Conservation (phyloP, 2,113 vertebrate species). For the Lanius ludovicianus region DNA sequence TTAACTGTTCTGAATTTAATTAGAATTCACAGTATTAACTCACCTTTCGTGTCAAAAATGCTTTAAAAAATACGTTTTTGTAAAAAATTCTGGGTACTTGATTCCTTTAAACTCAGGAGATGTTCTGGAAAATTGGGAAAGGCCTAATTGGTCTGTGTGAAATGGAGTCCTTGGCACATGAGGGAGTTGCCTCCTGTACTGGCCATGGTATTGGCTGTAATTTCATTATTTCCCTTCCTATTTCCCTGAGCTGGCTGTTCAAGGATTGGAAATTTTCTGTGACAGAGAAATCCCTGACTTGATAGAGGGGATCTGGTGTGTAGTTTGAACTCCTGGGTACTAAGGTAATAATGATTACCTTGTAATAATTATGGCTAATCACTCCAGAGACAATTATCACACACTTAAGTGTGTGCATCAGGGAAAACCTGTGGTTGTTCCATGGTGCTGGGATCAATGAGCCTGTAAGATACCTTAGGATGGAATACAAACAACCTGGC, state of each 20-base stretch:
- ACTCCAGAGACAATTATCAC: background rate
- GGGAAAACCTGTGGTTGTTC: background rate
- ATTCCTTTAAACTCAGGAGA: background rate
- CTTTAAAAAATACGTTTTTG: background rate
- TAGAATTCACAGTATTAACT: background rate
- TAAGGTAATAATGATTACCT: background rate
- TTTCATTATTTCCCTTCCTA: background rate
- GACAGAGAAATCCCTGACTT: background rate
- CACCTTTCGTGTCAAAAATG: background rate
- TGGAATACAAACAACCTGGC: background rate
- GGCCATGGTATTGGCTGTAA: rapidly evolving
- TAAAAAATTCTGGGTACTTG: background rate
- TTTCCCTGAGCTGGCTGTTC: background rate
- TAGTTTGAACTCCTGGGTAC: background rate
- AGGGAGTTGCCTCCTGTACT: background rate
- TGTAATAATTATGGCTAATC: background rate
- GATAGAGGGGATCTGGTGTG: background rate
- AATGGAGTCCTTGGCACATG: background rate
- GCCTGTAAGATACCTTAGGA: background rate
- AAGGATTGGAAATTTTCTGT: background rate
- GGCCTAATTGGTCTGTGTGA: background rate
- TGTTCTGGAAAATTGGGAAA: background rate
- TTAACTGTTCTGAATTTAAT: background rate
- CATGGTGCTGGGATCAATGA: background rate
- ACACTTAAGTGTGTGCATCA: rapidly evolving